Conservation (phyloP, 2,888 invertebrate genomes). For the Nycteola revayana region DNA sequence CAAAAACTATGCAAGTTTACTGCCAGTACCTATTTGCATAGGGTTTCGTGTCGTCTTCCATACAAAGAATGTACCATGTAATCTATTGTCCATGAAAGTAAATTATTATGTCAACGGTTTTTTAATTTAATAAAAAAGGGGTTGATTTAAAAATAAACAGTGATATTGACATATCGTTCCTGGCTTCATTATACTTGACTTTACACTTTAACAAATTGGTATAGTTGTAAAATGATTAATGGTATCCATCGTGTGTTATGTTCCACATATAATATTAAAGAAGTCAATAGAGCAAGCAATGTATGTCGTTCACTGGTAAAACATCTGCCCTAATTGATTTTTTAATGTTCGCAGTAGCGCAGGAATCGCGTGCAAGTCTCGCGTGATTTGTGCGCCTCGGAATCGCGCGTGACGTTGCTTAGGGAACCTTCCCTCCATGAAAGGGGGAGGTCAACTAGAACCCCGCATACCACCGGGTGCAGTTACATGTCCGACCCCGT, state of each 20-base stretch:
- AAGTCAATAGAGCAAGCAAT: constrained; percentile 18
- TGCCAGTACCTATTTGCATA: constrained; percentile 55
- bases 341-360: constrained; percentile 37
- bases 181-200: constrained; percentile 31
- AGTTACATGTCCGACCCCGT: constrained; percentile 73
- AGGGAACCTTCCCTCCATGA: constrained; percentile 55
- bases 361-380: constrained; percentile 63
- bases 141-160: constrained; percentile 71
- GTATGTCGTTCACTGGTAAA: constrained; percentile 16
- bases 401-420: constrained; percentile 72
- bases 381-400: constrained; percentile 75
- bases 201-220: constrained; percentile 13
- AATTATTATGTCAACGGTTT: constrained; percentile 68
- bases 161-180: constrained; percentile 69
- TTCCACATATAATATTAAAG: too few species aligned
- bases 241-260: too few species aligned
- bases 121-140: constrained; percentile 65
- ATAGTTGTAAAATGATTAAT: too few species aligned
- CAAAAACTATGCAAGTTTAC: too few species aligned
- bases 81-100: constrained; percentile 57
- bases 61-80: constrained; percentile 62
- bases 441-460: constrained; percentile 53
- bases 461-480: constrained; percentile 71
- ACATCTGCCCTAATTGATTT: constrained; percentile 34
- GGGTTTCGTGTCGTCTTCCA: constrained; percentile 44